Base-by-base conservation (phyloP, 2,888 invertebrate species). In the Hoplodrina ambigua region DNA sequence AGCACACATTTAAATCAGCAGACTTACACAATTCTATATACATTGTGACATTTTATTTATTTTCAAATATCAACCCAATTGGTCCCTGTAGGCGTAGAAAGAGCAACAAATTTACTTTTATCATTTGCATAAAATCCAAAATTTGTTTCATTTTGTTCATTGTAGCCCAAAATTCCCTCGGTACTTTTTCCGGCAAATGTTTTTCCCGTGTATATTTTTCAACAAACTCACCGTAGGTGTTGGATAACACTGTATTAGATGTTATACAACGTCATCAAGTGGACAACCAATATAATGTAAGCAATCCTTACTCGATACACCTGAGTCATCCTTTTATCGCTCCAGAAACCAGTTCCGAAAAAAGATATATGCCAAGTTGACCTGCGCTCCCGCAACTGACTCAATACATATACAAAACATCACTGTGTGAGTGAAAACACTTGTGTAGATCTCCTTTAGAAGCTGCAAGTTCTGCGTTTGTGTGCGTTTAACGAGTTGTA, bases 321-420 rank as follows among this genome's bases (percentile, higher is more conserved):
- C 90, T 95, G 94, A 95, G 87, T 94, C 94, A 95, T 91, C 91
- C 91, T 92, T 92, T 93, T 92, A 91, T 91, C 88, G 89, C 86
- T 87, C 89, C 87, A 88, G 88, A 93, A 94, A 95, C 95, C 94
- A 90, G 95, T 95, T 94, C 84, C 75, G 71, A 80, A 86, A 81
- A 87, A 93, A 91, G 46, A 93, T 91, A 92, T 90, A 90, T 91
- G 87, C 88, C 86, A 85, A 85, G 89, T 87, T 94, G 94, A 94
- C 94, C 95, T 92, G 93, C 91, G 90, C 88, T 87, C 88, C 86
- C 89, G 91, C 92, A 89, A 86, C 87, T 83, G 85, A 86, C 87
- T 83, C 83, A 86, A 87, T 80, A 72, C 82, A 70, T 70, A 75
- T 64, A 80, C 72, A 66, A 50, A 63, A 59, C 72, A 56, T 66